Evolutionary conservation across 2,888 invertebrate species (phyloP).

Genomic region (Eupithecia tripunctaria): DNA sequence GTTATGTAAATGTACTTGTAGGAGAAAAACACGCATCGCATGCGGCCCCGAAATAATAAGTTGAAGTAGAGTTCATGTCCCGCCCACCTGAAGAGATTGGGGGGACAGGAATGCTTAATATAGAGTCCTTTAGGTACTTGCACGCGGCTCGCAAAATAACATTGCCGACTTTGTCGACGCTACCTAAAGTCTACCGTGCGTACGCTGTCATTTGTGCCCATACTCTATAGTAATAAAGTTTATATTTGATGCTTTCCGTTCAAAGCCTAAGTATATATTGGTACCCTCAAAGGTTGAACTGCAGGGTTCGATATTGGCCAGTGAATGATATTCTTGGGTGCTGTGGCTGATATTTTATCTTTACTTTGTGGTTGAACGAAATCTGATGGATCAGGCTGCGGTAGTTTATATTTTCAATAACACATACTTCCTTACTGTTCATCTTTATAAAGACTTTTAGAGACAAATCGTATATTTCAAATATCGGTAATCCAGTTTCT

Average conservation of each 20-base stretch:
- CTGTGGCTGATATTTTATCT: constrained; percentile 39
- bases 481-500: not conserved
- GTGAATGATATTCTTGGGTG: constrained; percentile 44
- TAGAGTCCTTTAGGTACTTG: constrained; percentile 77
- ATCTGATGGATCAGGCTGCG: constrained; percentile 28
- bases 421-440: not conserved
- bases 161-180: constrained; percentile 69
- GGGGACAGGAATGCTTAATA: constrained; percentile 82
- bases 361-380: constrained; percentile 33
- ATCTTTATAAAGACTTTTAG: not conserved
- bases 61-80: constrained; percentile 77
- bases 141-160: constrained; percentile 78
- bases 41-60: constrained; percentile 79
- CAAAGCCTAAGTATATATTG: constrained; percentile 26
- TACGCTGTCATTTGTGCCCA: constrained; percentile 51
- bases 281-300: constrained; percentile 36
- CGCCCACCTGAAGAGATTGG: constrained; percentile 80
- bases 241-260: constrained; percentile 49
- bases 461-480: not conserved
- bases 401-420: constrained; percentile 33
- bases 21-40: constrained; percentile 75
- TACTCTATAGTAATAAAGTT: constrained; percentile 51
- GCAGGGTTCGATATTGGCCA: constrained; percentile 42
- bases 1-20: constrained; percentile 70
- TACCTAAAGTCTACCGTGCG: constrained; percentile 55